These are phyloP conservation scores for Cyprinus carpio DNA, from an alignment of 2,113 vertebrate species.

Conservation along the genomic window DNA sequence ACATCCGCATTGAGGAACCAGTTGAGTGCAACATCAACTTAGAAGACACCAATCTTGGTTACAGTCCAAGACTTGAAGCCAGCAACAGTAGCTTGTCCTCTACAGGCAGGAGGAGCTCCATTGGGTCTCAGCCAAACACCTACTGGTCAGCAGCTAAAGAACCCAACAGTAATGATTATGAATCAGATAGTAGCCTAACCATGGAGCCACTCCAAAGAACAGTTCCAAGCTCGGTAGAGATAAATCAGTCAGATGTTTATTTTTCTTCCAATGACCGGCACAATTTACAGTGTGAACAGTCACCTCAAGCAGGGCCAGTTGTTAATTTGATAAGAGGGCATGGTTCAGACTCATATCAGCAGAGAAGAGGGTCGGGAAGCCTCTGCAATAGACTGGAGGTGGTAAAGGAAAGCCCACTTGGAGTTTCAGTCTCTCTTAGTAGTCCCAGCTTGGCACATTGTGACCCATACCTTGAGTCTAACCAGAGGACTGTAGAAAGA, in stretches of 20 bases:
- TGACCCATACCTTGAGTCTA: slow-evolving; percentile 73
- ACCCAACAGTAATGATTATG: slow-evolving; percentile 60
- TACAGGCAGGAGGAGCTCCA: slow-evolving; percentile 49
- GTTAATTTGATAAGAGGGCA: slow-evolving; percentile 55
- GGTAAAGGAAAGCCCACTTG: slow-evolving; percentile 73
- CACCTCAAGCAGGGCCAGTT: slow-evolving; percentile 55
- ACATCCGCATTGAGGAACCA: slow-evolving; percentile 93
- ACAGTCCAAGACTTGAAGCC: slow-evolving; percentile 70
- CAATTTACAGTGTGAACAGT: slow-evolving; percentile 59
- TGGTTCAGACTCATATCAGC: slow-evolving; percentile 59
- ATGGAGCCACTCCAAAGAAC: slow-evolving; percentile 81
- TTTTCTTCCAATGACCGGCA: slow-evolving; percentile 61
- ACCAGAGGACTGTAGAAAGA: slow-evolving; percentile 49
- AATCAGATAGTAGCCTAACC: slow-evolving; percentile 77
- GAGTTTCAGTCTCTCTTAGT: slow-evolving; percentile 72
- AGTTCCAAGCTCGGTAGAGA: slow-evolving; percentile 55
- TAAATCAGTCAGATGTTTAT: slow-evolving; percentile 58
- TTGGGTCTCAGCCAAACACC: slow-evolving; percentile 58
- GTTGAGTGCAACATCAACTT: slow-evolving; percentile 78
- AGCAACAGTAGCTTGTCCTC: slow-evolving; percentile 66
- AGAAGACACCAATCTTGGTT: slow-evolving; percentile 79
- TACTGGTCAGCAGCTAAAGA: slow-evolving; percentile 73
- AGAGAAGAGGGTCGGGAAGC: slow-evolving; percentile 61
- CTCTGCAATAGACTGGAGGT: slow-evolving; percentile 56
- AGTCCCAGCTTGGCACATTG: slow-evolving; percentile 74